Percentiles rank a stretch among this genome's conserved stretches.
Evolutionary conservation across 1,140 invertebrate species (phyloP).

Genomic region (Stenopsyche tienmushanensis): DNA sequence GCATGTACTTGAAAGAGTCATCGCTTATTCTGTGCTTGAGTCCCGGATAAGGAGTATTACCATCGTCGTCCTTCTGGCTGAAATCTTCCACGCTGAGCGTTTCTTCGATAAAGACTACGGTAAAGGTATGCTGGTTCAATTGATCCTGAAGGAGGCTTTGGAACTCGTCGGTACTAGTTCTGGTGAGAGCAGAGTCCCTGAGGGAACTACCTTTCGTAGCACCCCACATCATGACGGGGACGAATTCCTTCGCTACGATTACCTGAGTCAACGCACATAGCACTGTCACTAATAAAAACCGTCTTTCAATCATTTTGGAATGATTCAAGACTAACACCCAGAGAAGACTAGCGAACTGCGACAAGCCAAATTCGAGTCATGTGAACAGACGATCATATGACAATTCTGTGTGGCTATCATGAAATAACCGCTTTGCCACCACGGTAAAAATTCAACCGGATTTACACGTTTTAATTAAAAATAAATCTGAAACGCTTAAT

Average conservation of each 20-base stretch:
- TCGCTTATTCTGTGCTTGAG: constrained; percentile 45
- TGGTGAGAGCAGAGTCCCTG: constrained; percentile 33
- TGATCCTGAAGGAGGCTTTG: constrained; percentile 43
- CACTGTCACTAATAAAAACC: neutral
- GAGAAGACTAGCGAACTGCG: no score
- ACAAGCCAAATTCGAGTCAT: constrained; percentile 1
- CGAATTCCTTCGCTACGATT: constrained; percentile 1
- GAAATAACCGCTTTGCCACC: neutral
- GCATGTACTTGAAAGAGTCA: constrained; percentile 44
- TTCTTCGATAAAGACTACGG: constrained; percentile 50
- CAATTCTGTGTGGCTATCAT: neutral
- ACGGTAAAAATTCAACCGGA: neutral
- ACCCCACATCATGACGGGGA: constrained; percentile 52
- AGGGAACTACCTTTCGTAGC: no score
- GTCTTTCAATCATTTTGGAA: neutral
- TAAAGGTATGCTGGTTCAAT: constrained; percentile 44
- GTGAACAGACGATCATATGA: constrained; percentile 20
- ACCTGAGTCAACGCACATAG: neutral
- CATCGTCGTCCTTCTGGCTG: constrained; percentile 46
- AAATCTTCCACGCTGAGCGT: constrained; percentile 55
- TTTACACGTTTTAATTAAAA: neutral
- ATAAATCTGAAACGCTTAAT: neutral
- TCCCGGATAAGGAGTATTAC: constrained; percentile 47
- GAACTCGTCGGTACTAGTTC: constrained; percentile 45
- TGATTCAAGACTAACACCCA: no score